Percentiles rank a stretch among this genome's conserved stretches.
phyloP scores from a whole-genome alignment of 2,113 vertebrate genomes.

The Percina caprodes region DNA sequence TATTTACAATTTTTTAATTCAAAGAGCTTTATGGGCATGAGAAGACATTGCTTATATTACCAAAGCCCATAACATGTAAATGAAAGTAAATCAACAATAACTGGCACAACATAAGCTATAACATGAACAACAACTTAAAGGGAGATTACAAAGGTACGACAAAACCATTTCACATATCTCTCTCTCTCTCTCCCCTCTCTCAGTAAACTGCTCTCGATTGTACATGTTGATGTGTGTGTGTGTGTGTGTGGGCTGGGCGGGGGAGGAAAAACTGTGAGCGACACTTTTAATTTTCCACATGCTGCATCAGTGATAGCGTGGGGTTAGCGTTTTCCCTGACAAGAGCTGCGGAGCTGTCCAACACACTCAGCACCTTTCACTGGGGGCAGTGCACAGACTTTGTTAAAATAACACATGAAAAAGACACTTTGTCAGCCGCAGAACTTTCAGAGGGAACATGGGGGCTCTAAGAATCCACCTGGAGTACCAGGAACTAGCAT shows the following conservation, averaged over 20 bases:
- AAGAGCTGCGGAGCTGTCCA: constrained; percentile 54
- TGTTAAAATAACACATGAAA: constrained; percentile 31
- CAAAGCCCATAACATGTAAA: no score
- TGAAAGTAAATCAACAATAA: no score
- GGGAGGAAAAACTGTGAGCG: constrained; percentile 62
- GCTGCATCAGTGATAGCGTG: constrained; percentile 69
- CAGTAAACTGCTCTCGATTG: no score
- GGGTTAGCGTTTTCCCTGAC: constrained; percentile 49
- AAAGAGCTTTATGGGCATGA: no score
- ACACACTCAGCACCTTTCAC: constrained; percentile 53
- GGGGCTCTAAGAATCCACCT: constrained; percentile 8
- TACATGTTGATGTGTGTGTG: constrained; percentile 31
- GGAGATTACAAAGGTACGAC: no score
- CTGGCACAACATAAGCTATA: no score
- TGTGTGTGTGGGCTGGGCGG: constrained; percentile 39
- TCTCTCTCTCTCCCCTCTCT: not conserved
- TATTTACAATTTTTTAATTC: no score
- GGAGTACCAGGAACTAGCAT: not conserved
- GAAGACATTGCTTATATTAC: no score
- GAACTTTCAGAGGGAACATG: constrained; percentile 14
- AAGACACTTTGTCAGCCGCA: constrained; percentile 1
- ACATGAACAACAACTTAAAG: no score
- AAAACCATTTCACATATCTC: no score
- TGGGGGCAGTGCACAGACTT: constrained; percentile 39
- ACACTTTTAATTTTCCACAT: constrained; percentile 80